phyloP scores from a whole-genome alignment of 23 tunicate genomes.

The Aplidium turbinatum region DNA sequence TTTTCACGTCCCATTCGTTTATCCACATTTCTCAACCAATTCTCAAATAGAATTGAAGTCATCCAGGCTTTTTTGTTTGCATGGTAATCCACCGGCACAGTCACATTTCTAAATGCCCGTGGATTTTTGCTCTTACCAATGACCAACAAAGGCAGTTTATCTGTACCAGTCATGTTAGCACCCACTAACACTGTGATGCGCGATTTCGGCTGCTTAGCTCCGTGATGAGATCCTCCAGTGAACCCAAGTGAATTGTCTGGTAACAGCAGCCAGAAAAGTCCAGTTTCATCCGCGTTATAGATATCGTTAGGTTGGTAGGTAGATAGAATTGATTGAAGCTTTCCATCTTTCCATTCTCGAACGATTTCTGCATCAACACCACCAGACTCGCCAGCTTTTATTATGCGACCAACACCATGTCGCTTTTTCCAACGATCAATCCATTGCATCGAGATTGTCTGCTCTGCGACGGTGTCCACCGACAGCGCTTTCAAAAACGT shows the following conservation, averaged over 20 bases:
- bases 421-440: constrained; percentile 40
- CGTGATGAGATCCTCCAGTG: not conserved
- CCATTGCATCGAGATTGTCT: constrained; percentile 18
- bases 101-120: constrained; percentile 3
- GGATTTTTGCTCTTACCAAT: constrained; percentile 21
- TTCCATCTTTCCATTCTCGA: constrained; percentile 1
- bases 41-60: constrained; percentile 7
- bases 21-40: constrained; percentile 22
- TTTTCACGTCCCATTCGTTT: constrained; percentile 9
- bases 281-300: constrained; percentile 8
- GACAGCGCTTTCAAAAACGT: constrained; percentile 12
- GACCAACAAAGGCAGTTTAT: not conserved
- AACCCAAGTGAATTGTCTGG: constrained; percentile 3
- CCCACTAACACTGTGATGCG: constrained; percentile 11
- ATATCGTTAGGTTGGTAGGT: constrained; percentile 3
- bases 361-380: constrained; percentile 20
- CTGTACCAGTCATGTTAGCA: not conserved
- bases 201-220: constrained; percentile 6
- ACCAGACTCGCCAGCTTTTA: constrained; percentile 22
- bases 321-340: constrained; percentile 2
- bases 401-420: constrained; percentile 30
- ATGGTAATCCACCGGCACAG: constrained; percentile 12
- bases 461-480: constrained; percentile 16
- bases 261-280: constrained; percentile 23
- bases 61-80: constrained; percentile 19